Conservation (phyloP, 2,113 vertebrate species). For the Cairina moschata region DNA sequence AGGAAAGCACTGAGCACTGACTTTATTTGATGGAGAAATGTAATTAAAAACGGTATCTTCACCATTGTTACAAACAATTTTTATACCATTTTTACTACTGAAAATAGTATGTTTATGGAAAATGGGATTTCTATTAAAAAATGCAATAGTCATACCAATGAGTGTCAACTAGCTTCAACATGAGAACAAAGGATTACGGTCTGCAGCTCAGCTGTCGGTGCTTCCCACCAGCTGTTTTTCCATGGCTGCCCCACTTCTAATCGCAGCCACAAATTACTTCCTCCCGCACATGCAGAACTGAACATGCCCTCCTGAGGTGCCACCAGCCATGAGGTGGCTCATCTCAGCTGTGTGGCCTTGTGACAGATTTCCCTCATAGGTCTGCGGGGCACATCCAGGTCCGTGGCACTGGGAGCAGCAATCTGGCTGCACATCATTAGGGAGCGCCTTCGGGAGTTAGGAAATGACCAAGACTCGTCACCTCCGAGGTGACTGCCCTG, state of each 20-base stretch:
- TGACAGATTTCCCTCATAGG: background rate
- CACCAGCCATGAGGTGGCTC: background rate
- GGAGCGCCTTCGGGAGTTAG: background rate
- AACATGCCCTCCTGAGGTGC: background rate
- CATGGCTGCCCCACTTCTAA: background rate
- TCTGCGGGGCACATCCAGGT: background rate
- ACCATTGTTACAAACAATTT: too few species aligned
- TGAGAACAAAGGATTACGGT: background rate
- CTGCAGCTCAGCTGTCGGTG: background rate
- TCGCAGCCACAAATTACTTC: background rate
- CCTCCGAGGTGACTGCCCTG: rapidly evolving
- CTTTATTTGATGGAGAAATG: background rate
- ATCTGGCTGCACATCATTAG: background rate
- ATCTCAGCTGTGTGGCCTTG: background rate
- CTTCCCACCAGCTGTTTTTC: background rate
- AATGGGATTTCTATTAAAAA: background rate
- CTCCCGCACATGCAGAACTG: background rate
- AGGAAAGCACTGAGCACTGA: too few species aligned
- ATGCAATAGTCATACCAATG: background rate
- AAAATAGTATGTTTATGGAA: background rate
- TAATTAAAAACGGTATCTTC: background rate
- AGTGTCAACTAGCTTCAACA: background rate
- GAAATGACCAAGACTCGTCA: background rate
- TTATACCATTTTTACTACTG: too few species aligned
- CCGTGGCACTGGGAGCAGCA: background rate